Evolutionary conservation across 2,888 invertebrate genomes (phyloP), one percentile per base, ranked within the genome.

Genomic region (Clepsis dumicolana): DNA sequence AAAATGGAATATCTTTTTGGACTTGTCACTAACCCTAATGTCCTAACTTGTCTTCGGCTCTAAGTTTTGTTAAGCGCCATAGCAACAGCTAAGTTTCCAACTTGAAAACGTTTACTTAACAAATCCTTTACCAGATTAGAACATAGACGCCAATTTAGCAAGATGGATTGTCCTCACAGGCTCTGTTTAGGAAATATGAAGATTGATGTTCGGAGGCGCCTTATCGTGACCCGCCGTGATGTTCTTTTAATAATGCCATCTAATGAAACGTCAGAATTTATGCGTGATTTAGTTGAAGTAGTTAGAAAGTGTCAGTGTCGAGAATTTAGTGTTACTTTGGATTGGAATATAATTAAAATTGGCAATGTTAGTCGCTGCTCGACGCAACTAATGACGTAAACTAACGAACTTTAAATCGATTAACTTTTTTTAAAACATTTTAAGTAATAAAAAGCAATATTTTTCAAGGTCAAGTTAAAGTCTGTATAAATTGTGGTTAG

Each of bases 181-280:
- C 78, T 85, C 78, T 85, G 81, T 82, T 83, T 80, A 80, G 80
- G 82, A 87, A 87, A 86, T 89, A 90, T 88, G 84, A 87, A 88
- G 90, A 90, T 89, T 84, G 86, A 89, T 90, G 76, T 74, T 74
- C 68, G 71, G 35, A 32, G 41, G 75, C 77, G 79, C 75, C 78
- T 80, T 79, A 80, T 79, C 77, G 76, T 80, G 80, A 79, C 77
- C 74, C 72, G 63, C 24, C 54, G 35, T 64, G 73, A 74, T 72
- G 69, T 67, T 70, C 56, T 66, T 73, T 70, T 74, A 72, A 74
- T 74, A 72, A 71, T 70, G 65, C 56, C 65, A 60, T 56, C 57
- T 72, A 65, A 72, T 65, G 68, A 71, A 71, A 72, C 54, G 35
- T 18, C 65, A 54, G 53, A 52, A 35, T 12, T 38, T 35, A 18